Evolutionary conservation across 2,888 invertebrate species (phyloP).

Genomic region (Torymus texanus): DNA sequence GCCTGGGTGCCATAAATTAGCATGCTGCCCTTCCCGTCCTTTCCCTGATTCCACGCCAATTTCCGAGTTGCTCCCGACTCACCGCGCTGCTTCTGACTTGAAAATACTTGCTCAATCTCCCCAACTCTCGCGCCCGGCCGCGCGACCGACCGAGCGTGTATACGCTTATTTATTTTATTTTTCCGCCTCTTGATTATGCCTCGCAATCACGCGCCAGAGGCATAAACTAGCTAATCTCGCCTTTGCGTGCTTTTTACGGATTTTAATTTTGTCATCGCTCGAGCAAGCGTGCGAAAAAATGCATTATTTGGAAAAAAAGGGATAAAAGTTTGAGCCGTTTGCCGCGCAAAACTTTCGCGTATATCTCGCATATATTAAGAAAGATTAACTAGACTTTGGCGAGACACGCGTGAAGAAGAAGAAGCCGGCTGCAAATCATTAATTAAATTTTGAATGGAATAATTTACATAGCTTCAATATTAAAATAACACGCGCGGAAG

Average conservation of each 20-base stretch:
- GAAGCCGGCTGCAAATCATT: not conserved
- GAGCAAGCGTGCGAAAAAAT: not conserved
- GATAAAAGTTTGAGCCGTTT: too few relatives aligned
- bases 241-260: constrained; percentile 13
- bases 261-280: constrained; percentile 15
- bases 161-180: constrained; percentile 53
- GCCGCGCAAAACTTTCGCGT: too few relatives aligned
- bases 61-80: constrained; percentile 58
- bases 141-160: too few relatives aligned
- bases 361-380: not conserved
- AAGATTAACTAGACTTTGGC: not conserved
- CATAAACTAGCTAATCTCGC: constrained; percentile 47
- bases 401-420: not conserved
- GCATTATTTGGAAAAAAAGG: not conserved
- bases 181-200: constrained; percentile 54
- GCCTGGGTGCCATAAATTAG: constrained; percentile 75
- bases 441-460: constrained; percentile 8
- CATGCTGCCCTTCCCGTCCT: constrained; percentile 71
- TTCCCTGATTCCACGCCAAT: constrained; percentile 64
- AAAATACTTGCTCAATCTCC: constrained; percentile 56
- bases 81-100: constrained; percentile 46
- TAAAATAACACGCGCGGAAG: not conserved
- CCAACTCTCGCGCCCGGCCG: constrained; percentile 31
- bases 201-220: constrained; percentile 46
- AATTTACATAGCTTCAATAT: not conserved